Evolutionary conservation across 2,113 vertebrate species (phyloP), one percentile per base, ranked within the genome.

Genomic region (Macquaria australasica): DNA sequence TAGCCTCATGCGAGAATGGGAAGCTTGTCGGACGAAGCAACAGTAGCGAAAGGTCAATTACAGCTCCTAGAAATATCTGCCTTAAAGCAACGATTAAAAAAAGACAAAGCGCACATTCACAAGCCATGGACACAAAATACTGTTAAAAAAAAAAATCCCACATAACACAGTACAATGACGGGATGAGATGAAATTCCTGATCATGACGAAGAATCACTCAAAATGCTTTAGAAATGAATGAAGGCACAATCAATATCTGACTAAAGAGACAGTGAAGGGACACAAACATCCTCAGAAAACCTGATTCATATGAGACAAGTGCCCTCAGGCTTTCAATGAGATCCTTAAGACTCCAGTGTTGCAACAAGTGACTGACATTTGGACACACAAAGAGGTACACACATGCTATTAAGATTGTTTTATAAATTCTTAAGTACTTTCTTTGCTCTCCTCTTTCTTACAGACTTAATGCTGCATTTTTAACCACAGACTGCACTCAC

Each of bases 261-360:
- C 21, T 45, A 8, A 51, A 71, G 31, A 73, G 37, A 71, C 43
- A 23, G 50, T 14, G 5, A 78, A 20, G 8, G 10, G 62, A 83
- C 31, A 20, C 4, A 73, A 60, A 77, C 37, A 83, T 50, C 15
- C 21, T 73, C 59, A 41, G 43, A 71, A 77, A 90, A 75, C 53
- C 81, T 70, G 12, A 83, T 87, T 88, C 34, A 81, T 7, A n/a
- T 72, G 37, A 85, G 50, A 81, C 6, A 0, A 83, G 79, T 75
- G 62, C 25, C 25, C 67, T 89, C 64, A 84, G 82, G 76, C 53
- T 58, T 68, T 82, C 43, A 81, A 80, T 81, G 59, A 83, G 85
- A 83, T 55, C 70, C 45, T 89, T 48, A 77, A 78, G 71, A 79
- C 64, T 73, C 12, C 51, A 45, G 31, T 4, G 50, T 25, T 4